Evolutionary conservation across 2,888 invertebrate species (phyloP).

Genomic region (Operophtera brumata): DNA sequence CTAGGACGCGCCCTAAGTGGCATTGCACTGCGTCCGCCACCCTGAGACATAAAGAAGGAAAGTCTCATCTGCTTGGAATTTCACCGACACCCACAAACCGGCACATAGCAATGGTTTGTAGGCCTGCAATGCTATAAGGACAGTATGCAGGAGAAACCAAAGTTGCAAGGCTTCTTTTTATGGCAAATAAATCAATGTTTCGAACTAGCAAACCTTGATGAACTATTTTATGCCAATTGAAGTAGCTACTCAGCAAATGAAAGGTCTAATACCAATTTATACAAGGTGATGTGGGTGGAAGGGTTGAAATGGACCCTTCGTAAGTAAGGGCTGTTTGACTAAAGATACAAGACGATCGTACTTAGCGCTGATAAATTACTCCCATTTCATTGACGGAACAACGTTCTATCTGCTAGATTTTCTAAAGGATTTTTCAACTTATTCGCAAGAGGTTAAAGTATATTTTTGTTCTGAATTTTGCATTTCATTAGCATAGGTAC

Average conservation of each 20-base stretch:
- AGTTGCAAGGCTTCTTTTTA: too few species aligned
- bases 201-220: too few species aligned
- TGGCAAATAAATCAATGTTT: too few species aligned
- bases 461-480: background rate
- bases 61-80: too few species aligned
- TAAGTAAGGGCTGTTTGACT: conserved; percentile 31
- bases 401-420: background rate
- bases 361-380: conserved; percentile 33
- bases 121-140: too few species aligned
- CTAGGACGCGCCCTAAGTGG: too few species aligned
- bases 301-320: conserved; percentile 28
- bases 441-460: background rate
- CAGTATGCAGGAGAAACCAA: too few species aligned
- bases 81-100: too few species aligned
- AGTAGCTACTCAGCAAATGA: conserved; percentile 17
- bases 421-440: conserved; percentile 2
- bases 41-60: too few species aligned
- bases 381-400: background rate
- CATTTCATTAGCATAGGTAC: background rate
- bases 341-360: conserved; percentile 33
- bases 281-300: conserved; percentile 16
- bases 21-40: too few species aligned
- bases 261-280: conserved; percentile 19
- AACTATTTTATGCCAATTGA: background rate
- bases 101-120: too few species aligned